Conservation (phyloP, 2,797 vertebrate species). For the Enteromius anoplus region DNA sequence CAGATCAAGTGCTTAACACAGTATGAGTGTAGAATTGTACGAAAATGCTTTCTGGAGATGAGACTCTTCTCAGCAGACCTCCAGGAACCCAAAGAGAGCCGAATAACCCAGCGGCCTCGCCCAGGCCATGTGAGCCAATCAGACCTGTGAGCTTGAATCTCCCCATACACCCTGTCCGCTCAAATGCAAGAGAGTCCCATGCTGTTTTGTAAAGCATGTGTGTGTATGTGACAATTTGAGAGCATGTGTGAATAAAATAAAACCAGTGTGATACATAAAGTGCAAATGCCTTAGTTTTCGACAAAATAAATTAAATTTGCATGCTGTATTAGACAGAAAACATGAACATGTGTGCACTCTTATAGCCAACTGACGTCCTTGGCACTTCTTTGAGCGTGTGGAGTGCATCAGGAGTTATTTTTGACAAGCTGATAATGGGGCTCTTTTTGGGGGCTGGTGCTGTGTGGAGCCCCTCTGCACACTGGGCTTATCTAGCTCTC, state of each 20-base stretch:
- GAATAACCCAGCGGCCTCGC: slow-evolving; percentile 60
- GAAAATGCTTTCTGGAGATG: slow-evolving; percentile 72
- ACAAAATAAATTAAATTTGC: not conserved
- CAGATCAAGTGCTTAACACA: slow-evolving; percentile 63
- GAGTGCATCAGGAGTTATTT: slow-evolving; percentile 59
- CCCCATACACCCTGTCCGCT: slow-evolving; percentile 48
- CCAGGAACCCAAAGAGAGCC: slow-evolving; percentile 61
- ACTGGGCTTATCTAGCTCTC: slow-evolving; percentile 62
- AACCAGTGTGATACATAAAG: not conserved
- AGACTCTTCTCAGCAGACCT: slow-evolving; percentile 71
- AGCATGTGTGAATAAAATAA: slow-evolving; percentile 24
- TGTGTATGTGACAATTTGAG: slow-evolving; percentile 49
- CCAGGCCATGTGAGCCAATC: slow-evolving; percentile 68
- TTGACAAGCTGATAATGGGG: slow-evolving; percentile 80
- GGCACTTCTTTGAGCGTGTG: slow-evolving; percentile 36
- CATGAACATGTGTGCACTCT: not conserved
- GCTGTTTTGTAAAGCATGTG: slow-evolving; percentile 26
- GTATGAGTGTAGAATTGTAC: slow-evolving; percentile 46
- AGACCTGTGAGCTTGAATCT: slow-evolving; percentile 54
- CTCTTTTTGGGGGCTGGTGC: slow-evolving; percentile 61
- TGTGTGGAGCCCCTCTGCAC: slow-evolving; percentile 38
- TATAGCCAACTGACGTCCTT: slow-evolving; percentile 45
- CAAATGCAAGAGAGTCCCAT: slow-evolving; percentile 46
- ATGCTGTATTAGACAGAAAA: not conserved
- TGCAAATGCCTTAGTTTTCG: slow-evolving; percentile 2